A percentile compares a stretch with the other conserved stretches of the same genome.
These are phyloP conservation scores for Probaryconus sp. DNA, from an alignment of 1,140 invertebrate genomes.

Conservation along the genomic window DNA sequence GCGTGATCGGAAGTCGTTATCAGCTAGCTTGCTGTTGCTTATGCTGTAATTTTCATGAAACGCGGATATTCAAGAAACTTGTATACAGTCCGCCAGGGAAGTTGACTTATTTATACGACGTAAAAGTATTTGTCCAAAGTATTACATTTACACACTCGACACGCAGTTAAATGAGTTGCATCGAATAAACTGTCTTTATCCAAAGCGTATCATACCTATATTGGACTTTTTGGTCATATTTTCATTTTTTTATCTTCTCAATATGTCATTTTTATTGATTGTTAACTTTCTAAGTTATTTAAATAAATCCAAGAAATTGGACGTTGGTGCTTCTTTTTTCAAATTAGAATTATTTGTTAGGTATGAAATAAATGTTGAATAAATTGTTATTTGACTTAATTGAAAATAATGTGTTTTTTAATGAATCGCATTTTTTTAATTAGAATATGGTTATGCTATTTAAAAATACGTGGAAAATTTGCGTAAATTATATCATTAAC, in stretches of 20 bases:
- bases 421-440: no score
- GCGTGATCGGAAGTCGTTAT: constrained; percentile 60
- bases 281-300: no score
- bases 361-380: no score
- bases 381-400: no score
- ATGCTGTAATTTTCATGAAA: constrained; percentile 59
- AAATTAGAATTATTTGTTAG: no score
- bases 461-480: constrained; percentile 21
- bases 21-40: constrained; percentile 25
- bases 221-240: constrained; percentile 43
- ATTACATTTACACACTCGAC: constrained; percentile 35
- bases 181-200: constrained; percentile 47
- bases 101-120: constrained; percentile 32
- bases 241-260: constrained; percentile 13
- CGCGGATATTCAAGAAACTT: constrained; percentile 56
- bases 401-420: no score
- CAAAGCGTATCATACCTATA: constrained; percentile 29
- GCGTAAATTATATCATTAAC: constrained; percentile 41
- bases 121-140: constrained; percentile 41
- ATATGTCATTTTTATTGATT: no score
- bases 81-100: constrained; percentile 34
- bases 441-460: constrained; percentile 1
- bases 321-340: no score
- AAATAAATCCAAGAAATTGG: no score
- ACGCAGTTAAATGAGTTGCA: constrained; percentile 31